Percentiles rank a stretch among this genome's conserved stretches.
phyloP scores from a whole-genome alignment of 2,113 vertebrate genomes.

The Leptosomus discolor region DNA sequence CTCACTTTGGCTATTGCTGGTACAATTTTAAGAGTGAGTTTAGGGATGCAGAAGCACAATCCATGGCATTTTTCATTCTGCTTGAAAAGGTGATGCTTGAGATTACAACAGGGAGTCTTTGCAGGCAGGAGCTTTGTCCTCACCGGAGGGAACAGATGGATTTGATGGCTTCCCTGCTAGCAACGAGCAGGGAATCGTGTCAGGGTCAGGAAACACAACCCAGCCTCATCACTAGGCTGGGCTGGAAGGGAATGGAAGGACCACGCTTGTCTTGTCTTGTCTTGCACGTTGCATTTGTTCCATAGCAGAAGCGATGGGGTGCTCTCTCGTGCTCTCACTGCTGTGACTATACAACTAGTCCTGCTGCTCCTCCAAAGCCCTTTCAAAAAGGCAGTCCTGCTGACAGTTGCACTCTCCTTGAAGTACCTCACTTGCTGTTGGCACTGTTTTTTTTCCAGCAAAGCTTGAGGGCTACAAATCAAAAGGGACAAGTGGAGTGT shows the following conservation, averaged over 20 bases:
- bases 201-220: not conserved
- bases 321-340: fast-evolving
- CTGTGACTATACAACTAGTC: not conserved
- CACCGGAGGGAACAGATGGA: fast-evolving
- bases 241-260: not conserved
- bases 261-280: not conserved
- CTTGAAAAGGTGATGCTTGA: not conserved
- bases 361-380: not conserved
- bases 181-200: fast-evolving
- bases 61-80: not conserved
- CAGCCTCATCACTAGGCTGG: not conserved
- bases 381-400: not conserved
- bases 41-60: not conserved
- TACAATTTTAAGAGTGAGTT: not conserved
- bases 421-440: not conserved
- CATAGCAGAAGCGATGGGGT: not conserved
- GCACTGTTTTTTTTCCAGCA: not conserved
- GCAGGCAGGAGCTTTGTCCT: not conserved
- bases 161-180: not conserved
- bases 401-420: fast-evolving
- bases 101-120: not conserved
- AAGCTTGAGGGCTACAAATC: not conserved
- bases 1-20: not conserved
- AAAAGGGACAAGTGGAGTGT: not conserved
- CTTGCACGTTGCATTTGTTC: not conserved